These are phyloP conservation scores for Malurus leucopterus DNA, from an alignment of 2,797 vertebrate species.

Conservation along the genomic window DNA sequence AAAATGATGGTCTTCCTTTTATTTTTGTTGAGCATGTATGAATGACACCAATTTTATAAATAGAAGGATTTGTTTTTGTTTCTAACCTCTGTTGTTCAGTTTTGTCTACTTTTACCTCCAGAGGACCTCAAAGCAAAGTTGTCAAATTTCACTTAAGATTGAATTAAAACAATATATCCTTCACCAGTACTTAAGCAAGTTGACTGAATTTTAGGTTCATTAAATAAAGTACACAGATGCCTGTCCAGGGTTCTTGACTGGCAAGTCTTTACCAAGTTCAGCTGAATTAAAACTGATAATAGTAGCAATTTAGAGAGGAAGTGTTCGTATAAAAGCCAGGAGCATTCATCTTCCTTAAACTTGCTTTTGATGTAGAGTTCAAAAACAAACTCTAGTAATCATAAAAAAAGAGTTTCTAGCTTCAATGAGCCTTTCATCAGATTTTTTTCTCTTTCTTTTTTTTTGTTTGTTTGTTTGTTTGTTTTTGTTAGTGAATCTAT, in stretches of 20 bases:
- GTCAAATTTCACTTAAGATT: neutral
- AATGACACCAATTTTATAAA: neutral
- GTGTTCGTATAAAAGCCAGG: neutral
- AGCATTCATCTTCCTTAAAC: neutral
- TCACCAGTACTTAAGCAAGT: neutral
- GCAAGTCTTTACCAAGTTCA: neutral
- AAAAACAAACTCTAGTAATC: neutral
- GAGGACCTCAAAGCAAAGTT: neutral
- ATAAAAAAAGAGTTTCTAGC: neutral
- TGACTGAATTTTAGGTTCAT: neutral
- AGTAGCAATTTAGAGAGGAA: neutral
- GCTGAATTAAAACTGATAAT: neutral
- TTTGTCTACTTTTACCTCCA: neutral
- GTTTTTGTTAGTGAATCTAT: neutral
- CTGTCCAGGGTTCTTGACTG: neutral
- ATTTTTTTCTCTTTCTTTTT: neutral
- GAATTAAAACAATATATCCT: neutral
- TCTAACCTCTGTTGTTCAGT: neutral
- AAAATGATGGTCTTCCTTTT: neutral
- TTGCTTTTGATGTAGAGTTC: neutral
- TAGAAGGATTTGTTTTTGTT: neutral
- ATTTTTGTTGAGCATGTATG: accelerated
- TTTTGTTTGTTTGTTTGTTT: neutral
- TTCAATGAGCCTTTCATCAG: neutral
- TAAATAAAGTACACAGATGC: neutral